Base-by-base conservation (phyloP, 2,888 invertebrate genomes). In the Ophion slaviceki region DNA sequence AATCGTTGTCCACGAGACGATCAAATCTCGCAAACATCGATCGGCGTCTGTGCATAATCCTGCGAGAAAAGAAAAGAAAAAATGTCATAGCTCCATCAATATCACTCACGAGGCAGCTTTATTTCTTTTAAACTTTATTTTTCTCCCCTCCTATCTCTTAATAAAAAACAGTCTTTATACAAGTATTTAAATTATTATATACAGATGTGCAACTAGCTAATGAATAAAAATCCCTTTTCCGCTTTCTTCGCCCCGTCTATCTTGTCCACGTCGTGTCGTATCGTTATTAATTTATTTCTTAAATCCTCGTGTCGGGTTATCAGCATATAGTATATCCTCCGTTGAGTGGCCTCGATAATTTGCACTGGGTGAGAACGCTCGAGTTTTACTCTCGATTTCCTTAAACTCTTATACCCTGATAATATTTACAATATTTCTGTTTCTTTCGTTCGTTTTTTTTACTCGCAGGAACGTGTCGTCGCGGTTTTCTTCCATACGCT, bases 91-190 rank as follows among this genome's bases (percentile, higher is more conserved):
- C 71, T 24, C 61, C 45, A 61, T 67, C 59, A 32, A 79, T n/a
- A 20, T 36, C 64, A 11, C 8, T 74, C 36, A 45, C 66, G 80
- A 71, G 74, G 24, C 72, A 74, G 40, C 74, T 2, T 67, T 17
- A 57, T 74, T 45, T 74, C 59, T 59, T 40, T 57, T 20, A 57
- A 36, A 66, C 72, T 78, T 61, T 82, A 70, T 79, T 80, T 75
- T 71, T 86, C 75, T 87, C 78, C 84, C 64, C 71, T 78, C 59
- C 17, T 76, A 64, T 80, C 70, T 81, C 68, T 70, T 80, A 87
- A 87, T 86, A 88, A 92, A 91, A 92, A 93, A 92, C 93, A 93
- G 91, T 92, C 91, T 91, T 93, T 90, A 92, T 93, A 93, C 93
- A 93, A 67, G 59, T 89, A 92, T 92, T 92, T 91, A 92, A 93